These are phyloP conservation scores for Danaus chrysippus DNA, from an alignment of 2,888 invertebrate genomes.

Conservation along the genomic window DNA sequence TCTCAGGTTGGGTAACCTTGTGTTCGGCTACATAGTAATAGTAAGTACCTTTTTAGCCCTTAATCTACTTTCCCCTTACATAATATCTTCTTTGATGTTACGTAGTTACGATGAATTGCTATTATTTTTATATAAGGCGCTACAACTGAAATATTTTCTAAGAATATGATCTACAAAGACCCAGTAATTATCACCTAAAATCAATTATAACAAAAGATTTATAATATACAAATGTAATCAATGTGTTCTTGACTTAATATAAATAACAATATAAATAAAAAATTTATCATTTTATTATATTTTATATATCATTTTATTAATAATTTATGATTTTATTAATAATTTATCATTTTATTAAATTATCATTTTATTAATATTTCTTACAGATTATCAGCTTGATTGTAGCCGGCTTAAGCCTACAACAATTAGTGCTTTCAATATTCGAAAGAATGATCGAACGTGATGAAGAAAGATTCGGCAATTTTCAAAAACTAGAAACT, in stretches of 20 bases:
- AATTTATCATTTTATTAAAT: no score
- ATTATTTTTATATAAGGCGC: conserved; percentile 13
- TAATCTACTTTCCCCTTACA: conserved; percentile 9
- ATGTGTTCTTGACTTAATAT: no score
- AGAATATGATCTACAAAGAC: no score
- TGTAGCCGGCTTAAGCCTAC: conserved; percentile 58
- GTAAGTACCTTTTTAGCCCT: conserved; percentile 50
- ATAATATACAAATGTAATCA: no score
- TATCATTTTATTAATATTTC: no score
- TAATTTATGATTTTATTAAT: no score
- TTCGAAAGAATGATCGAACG: conserved; percentile 51
- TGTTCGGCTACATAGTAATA: conserved; percentile 69
- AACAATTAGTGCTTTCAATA: conserved; percentile 51
- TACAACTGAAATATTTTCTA: not conserved
- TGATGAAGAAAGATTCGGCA: conserved; percentile 53
- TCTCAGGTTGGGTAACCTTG: conserved; percentile 64
- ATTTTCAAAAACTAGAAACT: conserved; percentile 62
- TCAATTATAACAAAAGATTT: no score
- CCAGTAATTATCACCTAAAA: no score
- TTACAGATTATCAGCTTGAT: conserved; percentile 64
- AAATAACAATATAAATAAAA: no score
- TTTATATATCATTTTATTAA: no score
- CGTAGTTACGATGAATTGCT: conserved; percentile 2
- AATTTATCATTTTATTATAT: no score
- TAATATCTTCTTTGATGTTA: conserved; percentile 11